Evolutionary conservation across 2,797 vertebrate species (phyloP).

Genomic region (Vultur gryphus): DNA sequence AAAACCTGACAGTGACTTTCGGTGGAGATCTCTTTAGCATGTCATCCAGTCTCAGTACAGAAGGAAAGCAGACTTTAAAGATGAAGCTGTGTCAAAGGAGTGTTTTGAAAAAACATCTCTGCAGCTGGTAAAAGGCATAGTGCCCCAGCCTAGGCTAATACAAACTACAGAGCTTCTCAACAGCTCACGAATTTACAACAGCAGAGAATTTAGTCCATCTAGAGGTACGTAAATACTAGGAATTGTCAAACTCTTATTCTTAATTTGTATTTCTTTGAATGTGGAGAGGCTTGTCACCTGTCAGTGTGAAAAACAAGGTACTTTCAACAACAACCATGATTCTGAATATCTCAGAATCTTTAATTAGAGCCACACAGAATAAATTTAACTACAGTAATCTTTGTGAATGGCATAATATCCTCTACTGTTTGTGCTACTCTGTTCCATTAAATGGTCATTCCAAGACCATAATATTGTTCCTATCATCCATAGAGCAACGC

Average conservation of each 20-base stretch:
- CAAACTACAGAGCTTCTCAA: not conserved
- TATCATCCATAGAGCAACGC: not conserved
- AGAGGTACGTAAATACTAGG: not conserved
- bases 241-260: not conserved
- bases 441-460: not conserved
- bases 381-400: not conserved
- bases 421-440: not conserved
- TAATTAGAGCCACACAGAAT: not conserved
- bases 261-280: not conserved
- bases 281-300: not conserved
- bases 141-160: not conserved
- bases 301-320: not conserved
- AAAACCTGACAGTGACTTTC: not conserved
- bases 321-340: not conserved
- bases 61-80: not conserved
- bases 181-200: not conserved
- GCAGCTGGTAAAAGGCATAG: not conserved
- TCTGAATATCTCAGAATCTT: not conserved
- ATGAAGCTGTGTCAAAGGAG: not conserved
- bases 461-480: not conserved
- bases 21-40: not conserved
- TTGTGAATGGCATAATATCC: not conserved
- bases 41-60: not conserved
- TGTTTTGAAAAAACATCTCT: not conserved
- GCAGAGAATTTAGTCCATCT: not conserved